phyloP scores from a whole-genome alignment of 2,797 vertebrate genomes.

The Rousettus madagascariensis region DNA sequence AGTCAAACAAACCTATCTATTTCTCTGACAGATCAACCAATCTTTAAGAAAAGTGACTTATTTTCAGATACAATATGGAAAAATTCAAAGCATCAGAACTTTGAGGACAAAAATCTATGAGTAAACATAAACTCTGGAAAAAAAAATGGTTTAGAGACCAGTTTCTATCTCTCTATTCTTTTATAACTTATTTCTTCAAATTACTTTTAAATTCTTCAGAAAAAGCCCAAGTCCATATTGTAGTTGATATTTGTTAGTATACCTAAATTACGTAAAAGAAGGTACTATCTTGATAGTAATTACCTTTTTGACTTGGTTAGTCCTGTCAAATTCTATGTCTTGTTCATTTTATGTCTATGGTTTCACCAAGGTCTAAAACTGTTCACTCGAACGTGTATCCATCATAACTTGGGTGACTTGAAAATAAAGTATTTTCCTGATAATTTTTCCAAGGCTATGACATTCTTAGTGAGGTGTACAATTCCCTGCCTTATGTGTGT shows the following conservation, averaged over 20 bases:
- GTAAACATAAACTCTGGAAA: neutral
- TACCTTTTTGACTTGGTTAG: neutral
- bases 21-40: neutral
- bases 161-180: neutral
- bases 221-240: neutral
- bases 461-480: neutral
- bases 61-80: neutral
- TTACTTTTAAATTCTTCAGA: neutral
- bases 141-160: neutral
- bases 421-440: neutral
- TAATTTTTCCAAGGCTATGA: neutral
- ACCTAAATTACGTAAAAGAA: neutral
- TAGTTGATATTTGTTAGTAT: neutral
- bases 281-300: neutral
- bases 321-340: neutral
- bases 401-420: neutral
- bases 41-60: neutral
- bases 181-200: neutral
- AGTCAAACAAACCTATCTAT: neutral
- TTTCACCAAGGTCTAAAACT: neutral
- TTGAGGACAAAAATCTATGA: neutral
- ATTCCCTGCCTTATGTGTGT: neutral
- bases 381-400: neutral
- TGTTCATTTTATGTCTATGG: neutral
- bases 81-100: neutral